phyloP scores from a whole-genome alignment of 2,888 invertebrate genomes.

The Cryptophagus acutangulus region DNA sequence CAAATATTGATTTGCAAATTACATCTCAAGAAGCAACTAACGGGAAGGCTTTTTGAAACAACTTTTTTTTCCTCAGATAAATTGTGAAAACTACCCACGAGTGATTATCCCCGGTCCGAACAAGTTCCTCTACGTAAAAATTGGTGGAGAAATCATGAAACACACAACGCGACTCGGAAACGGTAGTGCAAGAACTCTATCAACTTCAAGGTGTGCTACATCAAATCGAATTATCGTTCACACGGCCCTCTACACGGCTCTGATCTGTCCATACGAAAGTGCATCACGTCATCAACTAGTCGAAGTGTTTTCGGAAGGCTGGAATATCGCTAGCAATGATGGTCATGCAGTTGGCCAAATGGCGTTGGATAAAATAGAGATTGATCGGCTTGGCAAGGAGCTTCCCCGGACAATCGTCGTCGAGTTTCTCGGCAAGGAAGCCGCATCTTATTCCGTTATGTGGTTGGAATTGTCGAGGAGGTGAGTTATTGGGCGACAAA shows the following conservation, averaged over 20 bases:
- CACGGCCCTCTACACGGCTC: constrained; percentile 56
- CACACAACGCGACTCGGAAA: constrained; percentile 53
- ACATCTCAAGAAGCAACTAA: no score
- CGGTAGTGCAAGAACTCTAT: constrained; percentile 48
- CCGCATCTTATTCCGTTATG: constrained; percentile 68
- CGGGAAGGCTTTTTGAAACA: no score
- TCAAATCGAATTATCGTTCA: constrained; percentile 75
- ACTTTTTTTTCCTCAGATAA: no score
- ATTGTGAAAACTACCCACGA: constrained; percentile 76
- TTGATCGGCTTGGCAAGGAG: constrained; percentile 58
- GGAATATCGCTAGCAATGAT: constrained; percentile 52
- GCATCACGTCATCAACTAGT: constrained; percentile 61
- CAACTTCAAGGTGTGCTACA: constrained; percentile 60
- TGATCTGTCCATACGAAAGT: constrained; percentile 55
- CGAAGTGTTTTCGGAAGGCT: constrained; percentile 81
- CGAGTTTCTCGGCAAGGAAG: constrained; percentile 73
- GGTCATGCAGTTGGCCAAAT: constrained; percentile 33
- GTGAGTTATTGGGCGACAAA: constrained; percentile 41
- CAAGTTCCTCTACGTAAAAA: constrained; percentile 74
- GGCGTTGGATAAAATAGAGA: constrained; percentile 50
- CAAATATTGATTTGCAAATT: no score
- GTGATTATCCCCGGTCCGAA: constrained; percentile 71
- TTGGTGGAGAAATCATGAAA: constrained; percentile 57
- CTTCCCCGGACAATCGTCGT: constrained; percentile 67
- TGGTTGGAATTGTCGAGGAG: constrained; percentile 78